phyloP scores from a whole-genome alignment of 2,888 invertebrate species.

The Kryphioiulus occultus region DNA sequence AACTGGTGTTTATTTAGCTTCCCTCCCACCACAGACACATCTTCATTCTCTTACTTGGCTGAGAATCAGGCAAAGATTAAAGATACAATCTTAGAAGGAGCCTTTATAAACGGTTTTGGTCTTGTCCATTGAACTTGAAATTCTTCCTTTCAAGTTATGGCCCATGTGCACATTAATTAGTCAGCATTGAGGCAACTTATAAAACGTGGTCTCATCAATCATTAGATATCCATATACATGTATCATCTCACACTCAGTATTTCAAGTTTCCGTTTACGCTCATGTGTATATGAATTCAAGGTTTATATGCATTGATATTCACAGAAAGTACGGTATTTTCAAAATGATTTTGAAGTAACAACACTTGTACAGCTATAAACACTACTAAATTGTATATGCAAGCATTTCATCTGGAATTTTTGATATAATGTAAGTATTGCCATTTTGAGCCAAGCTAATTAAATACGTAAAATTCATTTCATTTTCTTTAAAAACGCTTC shows the following conservation, averaged over 20 bases:
- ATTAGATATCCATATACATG: not conserved
- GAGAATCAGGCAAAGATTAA: not conserved
- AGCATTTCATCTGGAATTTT: too few species aligned
- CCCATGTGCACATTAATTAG: not conserved
- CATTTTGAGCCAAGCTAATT: too few species aligned
- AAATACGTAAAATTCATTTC: too few species aligned
- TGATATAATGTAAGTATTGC: too few species aligned
- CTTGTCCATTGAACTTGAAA: not conserved
- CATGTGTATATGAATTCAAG: too few species aligned
- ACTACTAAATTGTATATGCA: too few species aligned
- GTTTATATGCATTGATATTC: too few species aligned
- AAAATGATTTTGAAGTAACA: too few species aligned
- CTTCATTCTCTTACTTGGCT: not conserved
- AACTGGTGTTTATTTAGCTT: not conserved
- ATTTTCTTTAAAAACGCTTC: not conserved
- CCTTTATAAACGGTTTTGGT: not conserved
- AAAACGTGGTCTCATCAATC: not conserved
- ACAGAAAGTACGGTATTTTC: too few species aligned
- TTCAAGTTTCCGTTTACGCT: too few species aligned
- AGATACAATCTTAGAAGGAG: not conserved
- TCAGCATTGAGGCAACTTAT: not conserved
- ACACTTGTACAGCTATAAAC: too few species aligned
- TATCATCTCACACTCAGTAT: not conserved
- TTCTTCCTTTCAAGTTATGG: not conserved
- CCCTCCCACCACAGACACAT: not conserved